Conservation (phyloP, 2,797 vertebrate species). For the Bovichtus variegatus region DNA sequence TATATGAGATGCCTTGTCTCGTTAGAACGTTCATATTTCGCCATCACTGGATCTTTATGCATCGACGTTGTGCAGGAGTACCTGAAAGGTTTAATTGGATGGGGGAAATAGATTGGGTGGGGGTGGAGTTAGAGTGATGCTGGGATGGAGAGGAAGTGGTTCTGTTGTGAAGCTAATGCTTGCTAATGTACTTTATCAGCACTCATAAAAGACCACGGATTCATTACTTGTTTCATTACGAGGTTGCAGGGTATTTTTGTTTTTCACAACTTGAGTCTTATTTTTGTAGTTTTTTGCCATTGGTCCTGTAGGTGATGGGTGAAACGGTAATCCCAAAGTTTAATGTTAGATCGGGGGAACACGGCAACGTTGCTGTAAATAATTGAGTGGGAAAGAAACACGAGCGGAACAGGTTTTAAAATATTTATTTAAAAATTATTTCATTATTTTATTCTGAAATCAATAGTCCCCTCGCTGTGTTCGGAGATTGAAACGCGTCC, state of each 20-base stretch:
- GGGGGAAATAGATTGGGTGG: background rate
- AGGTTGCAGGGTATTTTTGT: background rate
- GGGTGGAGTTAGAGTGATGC: background rate
- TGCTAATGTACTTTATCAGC: background rate
- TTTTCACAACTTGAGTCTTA: background rate
- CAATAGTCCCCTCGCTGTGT: no score
- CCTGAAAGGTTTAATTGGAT: conserved; percentile 25
- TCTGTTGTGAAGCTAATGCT: background rate
- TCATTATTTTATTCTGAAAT: no score
- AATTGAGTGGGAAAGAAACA: background rate
- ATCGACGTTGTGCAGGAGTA: conserved; percentile 2
- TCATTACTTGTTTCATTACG: background rate
- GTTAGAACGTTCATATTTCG: conserved; percentile 33
- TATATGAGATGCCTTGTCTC: conserved; percentile 27
- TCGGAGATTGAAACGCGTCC: no score
- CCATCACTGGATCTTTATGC: conserved; percentile 23
- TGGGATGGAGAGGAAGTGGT: background rate
- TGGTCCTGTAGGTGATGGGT: background rate
- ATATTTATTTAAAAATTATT: no score
- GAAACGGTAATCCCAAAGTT: background rate
- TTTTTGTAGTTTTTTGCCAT: background rate
- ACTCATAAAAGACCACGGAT: background rate
- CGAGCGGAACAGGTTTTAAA: background rate
- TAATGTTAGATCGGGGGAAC: background rate
- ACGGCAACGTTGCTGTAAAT: background rate